A percentile compares a stretch with the other conserved stretches of the same genome.
These are phyloP conservation scores for Heteractis magnifica DNA, from an alignment of 92 coral and sea anemone species.

Conservation along the genomic window DNA sequence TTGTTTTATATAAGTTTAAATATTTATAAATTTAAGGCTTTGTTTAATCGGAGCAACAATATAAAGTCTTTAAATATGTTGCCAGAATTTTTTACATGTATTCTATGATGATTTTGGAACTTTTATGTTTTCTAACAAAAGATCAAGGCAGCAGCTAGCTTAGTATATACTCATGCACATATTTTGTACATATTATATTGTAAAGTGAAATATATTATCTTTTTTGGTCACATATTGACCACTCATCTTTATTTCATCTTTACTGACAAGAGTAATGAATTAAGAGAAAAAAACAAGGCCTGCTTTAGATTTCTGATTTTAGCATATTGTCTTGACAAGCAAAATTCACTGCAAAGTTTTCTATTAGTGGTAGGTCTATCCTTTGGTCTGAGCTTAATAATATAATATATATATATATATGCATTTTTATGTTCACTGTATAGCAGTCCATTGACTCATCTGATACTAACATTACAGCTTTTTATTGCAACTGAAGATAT, in stretches of 20 bases:
- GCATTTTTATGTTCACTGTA: neutral
- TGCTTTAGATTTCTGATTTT: too few relatives aligned
- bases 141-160: neutral
- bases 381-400: neutral
- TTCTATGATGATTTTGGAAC: slow-evolving; percentile 16
- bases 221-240: neutral
- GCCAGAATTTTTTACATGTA: slow-evolving; percentile 28
- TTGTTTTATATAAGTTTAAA: slow-evolving; percentile 30
- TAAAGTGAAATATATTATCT: slow-evolving; percentile 3
- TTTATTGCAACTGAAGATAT: neutral
- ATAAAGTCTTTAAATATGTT: neutral
- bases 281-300: too few relatives aligned
- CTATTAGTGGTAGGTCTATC: neutral
- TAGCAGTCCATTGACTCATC: neutral
- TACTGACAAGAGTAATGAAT: neutral
- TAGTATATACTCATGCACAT: slow-evolving; percentile 22
- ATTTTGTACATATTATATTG: slow-evolving; percentile 22
- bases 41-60: slow-evolving; percentile 25
- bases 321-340: too few relatives aligned
- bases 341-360: too few relatives aligned
- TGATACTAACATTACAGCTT: neutral
- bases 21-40: slow-evolving; percentile 25
- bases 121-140: slow-evolving; percentile 42
- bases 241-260: neutral
- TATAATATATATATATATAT: too few relatives aligned